Evolutionary conservation across 2,113 vertebrate genomes (phyloP).

Genomic region (Ivindomyrus marchei): DNA sequence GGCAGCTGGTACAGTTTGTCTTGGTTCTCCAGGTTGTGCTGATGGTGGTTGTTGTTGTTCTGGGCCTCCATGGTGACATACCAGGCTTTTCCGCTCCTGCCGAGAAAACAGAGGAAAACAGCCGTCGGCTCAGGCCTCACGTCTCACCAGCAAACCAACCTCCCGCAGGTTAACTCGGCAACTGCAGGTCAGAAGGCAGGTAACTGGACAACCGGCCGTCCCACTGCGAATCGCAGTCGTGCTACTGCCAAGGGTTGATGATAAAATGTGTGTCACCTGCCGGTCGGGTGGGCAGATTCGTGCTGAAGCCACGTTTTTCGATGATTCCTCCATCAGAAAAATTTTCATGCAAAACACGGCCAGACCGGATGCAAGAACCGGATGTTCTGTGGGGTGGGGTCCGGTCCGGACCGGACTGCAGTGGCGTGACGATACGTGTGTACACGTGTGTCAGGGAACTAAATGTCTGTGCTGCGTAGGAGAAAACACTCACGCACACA

Average conservation of each 20-base stretch:
- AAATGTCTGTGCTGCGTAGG: neutral
- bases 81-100: constrained; percentile 46
- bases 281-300: neutral
- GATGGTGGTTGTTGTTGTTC: constrained; percentile 52
- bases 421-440: neutral
- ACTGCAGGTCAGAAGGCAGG: neutral
- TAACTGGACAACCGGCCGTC: neutral
- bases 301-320: neutral
- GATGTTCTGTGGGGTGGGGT: neutral
- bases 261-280: neutral
- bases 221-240: neutral
- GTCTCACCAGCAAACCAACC: neutral
- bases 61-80: constrained; percentile 74
- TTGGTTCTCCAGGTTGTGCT: constrained; percentile 62
- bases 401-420: neutral
- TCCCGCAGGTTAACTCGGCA: neutral
- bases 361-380: neutral
- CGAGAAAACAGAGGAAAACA: constrained; percentile 18
- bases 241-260: neutral
- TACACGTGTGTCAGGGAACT: neutral
- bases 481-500: neutral
- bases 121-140: neutral
- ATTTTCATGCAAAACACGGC: neutral
- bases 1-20: constrained; percentile 63
- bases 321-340: neutral